Evolutionary conservation across 2,888 invertebrate species (phyloP).

Genomic region (Watsonalla binaria): DNA sequence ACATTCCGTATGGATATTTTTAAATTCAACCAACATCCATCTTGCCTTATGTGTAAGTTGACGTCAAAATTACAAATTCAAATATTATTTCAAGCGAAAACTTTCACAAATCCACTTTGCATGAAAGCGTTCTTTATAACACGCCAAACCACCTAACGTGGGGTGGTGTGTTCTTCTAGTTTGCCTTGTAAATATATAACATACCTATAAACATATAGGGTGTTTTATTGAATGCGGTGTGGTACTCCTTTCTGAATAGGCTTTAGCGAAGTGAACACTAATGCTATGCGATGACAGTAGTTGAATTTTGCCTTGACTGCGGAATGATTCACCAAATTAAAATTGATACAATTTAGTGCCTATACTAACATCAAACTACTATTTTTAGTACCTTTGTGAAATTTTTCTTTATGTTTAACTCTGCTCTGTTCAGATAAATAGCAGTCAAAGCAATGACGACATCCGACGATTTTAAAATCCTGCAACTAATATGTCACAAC

Average conservation of each 20-base stretch:
- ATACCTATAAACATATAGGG: conserved; percentile 8
- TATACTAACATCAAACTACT: no score
- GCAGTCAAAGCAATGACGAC: no score
- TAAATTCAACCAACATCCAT: conserved; percentile 55
- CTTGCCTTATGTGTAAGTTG: conserved; percentile 41
- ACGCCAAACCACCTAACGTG: conserved; percentile 38
- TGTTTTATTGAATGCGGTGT: background rate
- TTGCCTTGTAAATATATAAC: conserved; percentile 34
- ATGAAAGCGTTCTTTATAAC: conserved; percentile 60
- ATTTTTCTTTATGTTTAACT: no score
- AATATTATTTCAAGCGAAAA: conserved; percentile 68
- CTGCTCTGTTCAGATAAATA: no score
- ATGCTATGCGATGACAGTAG: no score
- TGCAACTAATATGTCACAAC: no score
- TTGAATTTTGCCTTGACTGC: no score
- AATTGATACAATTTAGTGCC: no score
- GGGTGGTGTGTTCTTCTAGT: conserved; percentile 31
- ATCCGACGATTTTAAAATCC: no score
- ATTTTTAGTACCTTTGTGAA: no score
- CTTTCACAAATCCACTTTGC: conserved; percentile 65
- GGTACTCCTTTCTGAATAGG: background rate
- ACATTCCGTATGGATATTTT: conserved; percentile 18
- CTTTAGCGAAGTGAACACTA: background rate
- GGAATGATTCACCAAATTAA: no score
- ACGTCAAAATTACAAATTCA: conserved; percentile 66